Base-by-base conservation (phyloP, 2,113 vertebrate genomes). In the Diadophis punctatus region DNA sequence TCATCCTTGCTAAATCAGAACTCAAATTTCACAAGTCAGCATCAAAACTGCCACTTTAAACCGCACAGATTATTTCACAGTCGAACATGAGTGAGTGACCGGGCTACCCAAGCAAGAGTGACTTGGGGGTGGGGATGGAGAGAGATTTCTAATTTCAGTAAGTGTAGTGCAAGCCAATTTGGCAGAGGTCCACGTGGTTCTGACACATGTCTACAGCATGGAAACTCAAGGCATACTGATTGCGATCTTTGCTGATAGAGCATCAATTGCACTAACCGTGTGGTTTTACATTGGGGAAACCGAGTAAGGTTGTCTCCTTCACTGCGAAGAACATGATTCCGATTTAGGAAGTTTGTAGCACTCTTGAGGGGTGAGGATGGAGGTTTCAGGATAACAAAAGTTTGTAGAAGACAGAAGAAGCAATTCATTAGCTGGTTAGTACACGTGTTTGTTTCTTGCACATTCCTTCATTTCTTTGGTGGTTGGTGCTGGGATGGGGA, bases 221-320 rank as follows among this genome's bases (percentile, higher is more conserved):
- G 95, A 97, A 94, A 95, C 97, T 96, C 96, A 97, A 97, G 97
- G 97, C 97, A 97, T 97, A 95, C 96, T 95, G 97, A 98, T 97
- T 97, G 98, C 97, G 97, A 98, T 97, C 97, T 96, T 94, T 93
- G 93, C 60, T 95, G 95, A 98, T 97, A 97, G 96, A 96, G 97
- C 96, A 96, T 97, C 93, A 90, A 94, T 97, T 97, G 97, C 97
- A 97, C 97, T 97, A 97, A 98, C 97, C 97, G 97, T 97, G 97
- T 95, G 97, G 97, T 98, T 96, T 52, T 98, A 98, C 98, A 98
- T 98, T 98, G 98, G 89, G 97, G 97, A 97, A 97, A 51, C 97
- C 96, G 96, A 97, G 96, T 94, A 96, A 95, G 97, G 92, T 23
- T 46, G 39, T 9, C 39, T 85, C 22, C 5, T 85, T 46, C 16